These are phyloP conservation scores for Diaperis boleti DNA, from an alignment of 2,888 invertebrate genomes.

Conservation along the genomic window DNA sequence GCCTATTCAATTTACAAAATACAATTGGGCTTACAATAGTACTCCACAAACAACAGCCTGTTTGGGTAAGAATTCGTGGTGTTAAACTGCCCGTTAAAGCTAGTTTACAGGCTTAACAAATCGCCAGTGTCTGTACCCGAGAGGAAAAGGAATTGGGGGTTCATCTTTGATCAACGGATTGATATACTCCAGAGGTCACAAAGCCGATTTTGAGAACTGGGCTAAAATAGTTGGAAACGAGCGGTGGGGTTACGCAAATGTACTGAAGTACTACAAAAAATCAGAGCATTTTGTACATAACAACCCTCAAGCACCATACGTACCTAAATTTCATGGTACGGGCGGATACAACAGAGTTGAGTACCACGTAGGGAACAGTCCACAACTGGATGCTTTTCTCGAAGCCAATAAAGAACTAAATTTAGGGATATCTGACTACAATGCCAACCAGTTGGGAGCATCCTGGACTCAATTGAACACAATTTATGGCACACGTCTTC, in stretches of 20 bases:
- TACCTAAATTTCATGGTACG: slow-evolving; percentile 36
- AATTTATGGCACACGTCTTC: slow-evolving; percentile 66
- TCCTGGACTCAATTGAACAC: slow-evolving; percentile 4
- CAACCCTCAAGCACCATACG: slow-evolving; percentile 36
- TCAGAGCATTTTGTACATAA: slow-evolving; percentile 43
- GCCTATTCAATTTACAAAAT: slow-evolving; percentile 72
- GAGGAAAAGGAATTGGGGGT: slow-evolving; percentile 17
- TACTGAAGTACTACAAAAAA: slow-evolving; percentile 16
- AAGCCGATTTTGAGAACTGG: slow-evolving; percentile 18
- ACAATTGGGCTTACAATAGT: slow-evolving; percentile 80
- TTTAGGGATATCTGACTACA: slow-evolving; percentile 5
- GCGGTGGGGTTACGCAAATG: slow-evolving; percentile 38
- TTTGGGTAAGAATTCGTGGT: slow-evolving; percentile 18
- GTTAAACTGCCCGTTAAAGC: background rate
- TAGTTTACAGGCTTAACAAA: background rate
- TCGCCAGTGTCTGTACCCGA: slow-evolving; percentile 8
- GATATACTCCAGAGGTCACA: slow-evolving; percentile 14
- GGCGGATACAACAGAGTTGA: slow-evolving; percentile 42
- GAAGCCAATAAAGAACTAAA: slow-evolving; percentile 8
- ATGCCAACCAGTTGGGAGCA: slow-evolving; percentile 8
- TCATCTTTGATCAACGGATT: slow-evolving; percentile 21
- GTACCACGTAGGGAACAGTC: slow-evolving; percentile 39
- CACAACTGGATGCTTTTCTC: slow-evolving; percentile 27
- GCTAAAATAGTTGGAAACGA: slow-evolving; percentile 34
- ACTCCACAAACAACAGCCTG: slow-evolving; percentile 75